Evolutionary conservation across 1,140 invertebrate species (phyloP).

Genomic region (Euura lappo): DNA sequence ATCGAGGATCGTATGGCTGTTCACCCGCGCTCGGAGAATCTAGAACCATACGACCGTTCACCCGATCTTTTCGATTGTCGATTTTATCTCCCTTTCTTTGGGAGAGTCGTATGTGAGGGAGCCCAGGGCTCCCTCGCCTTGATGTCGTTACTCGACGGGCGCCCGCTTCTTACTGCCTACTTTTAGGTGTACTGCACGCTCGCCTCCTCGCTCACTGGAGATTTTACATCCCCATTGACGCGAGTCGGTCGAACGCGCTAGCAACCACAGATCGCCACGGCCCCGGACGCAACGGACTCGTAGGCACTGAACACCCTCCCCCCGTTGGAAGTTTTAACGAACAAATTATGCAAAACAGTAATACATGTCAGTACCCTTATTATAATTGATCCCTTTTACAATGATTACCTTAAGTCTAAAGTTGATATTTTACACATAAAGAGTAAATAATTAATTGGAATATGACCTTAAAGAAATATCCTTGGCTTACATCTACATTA

Average conservation of each 20-base stretch:
- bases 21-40: no score
- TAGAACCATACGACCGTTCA: no score
- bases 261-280: not conserved
- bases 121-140: no score
- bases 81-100: no score
- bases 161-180: not conserved
- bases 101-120: no score
- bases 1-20: no score
- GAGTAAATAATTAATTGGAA: conserved; percentile 1
- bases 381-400: no score
- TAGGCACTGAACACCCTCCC: conserved; percentile 19
- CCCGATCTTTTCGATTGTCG: no score
- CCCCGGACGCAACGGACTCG: no score
- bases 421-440: conserved; percentile 1
- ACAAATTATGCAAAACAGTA: conserved; percentile 14
- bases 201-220: not conserved
- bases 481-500: not conserved
- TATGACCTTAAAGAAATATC: not conserved
- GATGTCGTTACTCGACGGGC: no score
- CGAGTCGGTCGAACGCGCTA: not conserved
- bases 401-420: not conserved
- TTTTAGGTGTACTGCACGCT: not conserved
- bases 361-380: not conserved
- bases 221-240: not conserved
- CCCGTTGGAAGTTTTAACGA: conserved; percentile 21